phyloP scores from a whole-genome alignment of 2,888 invertebrate species.

The Dorcus hopei region DNA sequence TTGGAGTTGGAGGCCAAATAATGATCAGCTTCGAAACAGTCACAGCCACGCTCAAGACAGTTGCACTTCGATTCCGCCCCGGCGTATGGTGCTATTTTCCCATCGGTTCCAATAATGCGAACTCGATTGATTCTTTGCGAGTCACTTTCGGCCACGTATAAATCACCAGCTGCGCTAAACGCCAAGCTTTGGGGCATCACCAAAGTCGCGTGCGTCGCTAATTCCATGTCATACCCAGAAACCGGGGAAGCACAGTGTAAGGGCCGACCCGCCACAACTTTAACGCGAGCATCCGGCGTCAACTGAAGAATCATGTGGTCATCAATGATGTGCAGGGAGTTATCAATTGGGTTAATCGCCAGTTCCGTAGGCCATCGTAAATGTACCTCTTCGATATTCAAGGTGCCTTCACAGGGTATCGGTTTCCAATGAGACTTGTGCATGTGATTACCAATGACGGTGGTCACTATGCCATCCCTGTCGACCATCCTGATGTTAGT shows the following conservation, averaged over 20 bases:
- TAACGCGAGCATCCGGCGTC: slow-evolving; percentile 86
- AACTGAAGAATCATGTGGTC: slow-evolving; percentile 92
- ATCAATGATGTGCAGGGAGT: slow-evolving; percentile 92
- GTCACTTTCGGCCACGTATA: slow-evolving; percentile 95
- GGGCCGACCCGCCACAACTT: slow-evolving; percentile 90
- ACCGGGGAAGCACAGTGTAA: slow-evolving; percentile 86
- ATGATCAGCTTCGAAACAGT: slow-evolving; percentile 90
- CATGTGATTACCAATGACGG: slow-evolving; percentile 89
- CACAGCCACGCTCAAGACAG: slow-evolving; percentile 86
- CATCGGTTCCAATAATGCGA: slow-evolving; percentile 87
- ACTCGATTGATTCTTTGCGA: slow-evolving; percentile 91
- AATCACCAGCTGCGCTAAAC: slow-evolving; percentile 86
- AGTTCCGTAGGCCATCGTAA: slow-evolving; percentile 95
- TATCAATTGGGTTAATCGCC: slow-evolving; percentile 90
- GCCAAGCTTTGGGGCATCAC: slow-evolving; percentile 94
- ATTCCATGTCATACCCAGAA: slow-evolving; percentile 75
- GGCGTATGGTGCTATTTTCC: slow-evolving; percentile 88
- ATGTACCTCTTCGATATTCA: slow-evolving; percentile 90
- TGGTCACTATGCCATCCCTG: slow-evolving; percentile 86
- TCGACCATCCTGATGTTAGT: slow-evolving; percentile 91
- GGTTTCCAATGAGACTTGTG: slow-evolving; percentile 93
- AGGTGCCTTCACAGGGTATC: slow-evolving; percentile 85
- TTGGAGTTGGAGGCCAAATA: slow-evolving; percentile 89
- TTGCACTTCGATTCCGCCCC: slow-evolving; percentile 93
- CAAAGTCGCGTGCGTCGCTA: slow-evolving; percentile 86